phyloP scores from a whole-genome alignment of 2,888 invertebrate genomes.

The Brachyopa scutellaris region DNA sequence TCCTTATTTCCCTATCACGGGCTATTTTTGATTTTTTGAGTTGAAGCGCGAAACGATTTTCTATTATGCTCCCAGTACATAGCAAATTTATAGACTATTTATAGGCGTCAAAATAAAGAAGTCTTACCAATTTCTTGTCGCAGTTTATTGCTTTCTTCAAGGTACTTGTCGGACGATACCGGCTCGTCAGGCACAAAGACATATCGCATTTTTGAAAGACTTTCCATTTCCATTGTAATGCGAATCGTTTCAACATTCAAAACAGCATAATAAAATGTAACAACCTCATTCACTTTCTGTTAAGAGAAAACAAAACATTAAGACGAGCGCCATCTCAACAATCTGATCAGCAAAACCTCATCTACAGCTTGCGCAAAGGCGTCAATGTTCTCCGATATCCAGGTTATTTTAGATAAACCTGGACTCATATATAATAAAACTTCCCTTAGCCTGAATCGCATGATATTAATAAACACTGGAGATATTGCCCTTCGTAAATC shows the following conservation, averaged over 20 bases:
- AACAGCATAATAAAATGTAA: conserved; percentile 81
- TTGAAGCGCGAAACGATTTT: too few relatives aligned
- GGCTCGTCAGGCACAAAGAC: conserved; percentile 86
- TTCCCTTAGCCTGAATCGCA: conserved; percentile 86
- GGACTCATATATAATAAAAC: conserved; percentile 89
- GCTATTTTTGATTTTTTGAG: too few relatives aligned
- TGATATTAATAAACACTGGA: conserved; percentile 86
- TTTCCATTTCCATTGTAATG: conserved; percentile 86
- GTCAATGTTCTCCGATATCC: conserved; percentile 88
- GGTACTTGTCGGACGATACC: conserved; percentile 85
- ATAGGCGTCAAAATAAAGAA: too few relatives aligned
- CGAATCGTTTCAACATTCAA: conserved; percentile 89
- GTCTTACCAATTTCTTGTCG: conserved; percentile 78
- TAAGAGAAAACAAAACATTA: too few relatives aligned
- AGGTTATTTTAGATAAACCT: conserved; percentile 89
- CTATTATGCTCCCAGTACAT: too few relatives aligned
- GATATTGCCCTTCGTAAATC: conserved; percentile 82
- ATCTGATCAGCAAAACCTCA: conserved; percentile 81
- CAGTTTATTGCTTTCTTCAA: conserved; percentile 85
- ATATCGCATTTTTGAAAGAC: conserved; percentile 85
- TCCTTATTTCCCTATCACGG: too few relatives aligned
- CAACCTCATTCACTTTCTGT: conserved; percentile 77
- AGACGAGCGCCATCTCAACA: background rate
- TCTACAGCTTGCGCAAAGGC: conserved; percentile 82
- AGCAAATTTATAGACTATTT: too few relatives aligned